Evolutionary conservation across 2,888 invertebrate species (phyloP), one percentile per base, ranked within the genome.

Genomic region (Pandemis cinnamomeana): DNA sequence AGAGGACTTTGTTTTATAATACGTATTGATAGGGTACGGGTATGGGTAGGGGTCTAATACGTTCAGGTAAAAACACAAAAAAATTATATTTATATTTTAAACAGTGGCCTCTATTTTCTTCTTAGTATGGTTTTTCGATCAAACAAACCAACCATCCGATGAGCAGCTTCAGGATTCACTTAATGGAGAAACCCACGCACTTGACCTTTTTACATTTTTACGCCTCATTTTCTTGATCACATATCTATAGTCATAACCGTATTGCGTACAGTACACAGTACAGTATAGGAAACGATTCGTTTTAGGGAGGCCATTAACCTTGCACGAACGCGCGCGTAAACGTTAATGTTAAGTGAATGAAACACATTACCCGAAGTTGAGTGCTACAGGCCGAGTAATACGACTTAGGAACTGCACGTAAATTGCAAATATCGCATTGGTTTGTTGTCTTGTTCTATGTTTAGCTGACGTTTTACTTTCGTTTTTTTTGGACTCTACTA

Each of bases 281-380:
- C 46, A 51, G 48, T 60, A 51, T 67, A 72, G 64, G 63, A 61
- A 72, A 75, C 77, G 78, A 78, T 78, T 76, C 75, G 78, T 78
- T 82, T 84, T 79, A 82, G 81, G 80, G 79, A 74, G 77, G 79
- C 78, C 79, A 79, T 84, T 84, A 84, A 82, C 84, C 80, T 80
- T 81, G 80, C 76, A 67, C 15, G 77, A 55, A 42, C 71, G 72
- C 44, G 72, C 63, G 71, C 76, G 69, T 77, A 76, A 78, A 58
- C 64, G 64, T 64, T 72, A 78, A 77, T 75, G 77, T 80, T 80
- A 81, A 76, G 77, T 79, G 80, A 83, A 80, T 79, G 80, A 78
- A 76, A 79, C 76, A 78, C 77, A 73, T 74, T 72, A 72, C 77
- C 71, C 76, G 64, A 74, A 69, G 69, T 70, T 66, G 51, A 74